Evolutionary conservation across 2,113 vertebrate genomes (phyloP).

Genomic region (Podarcis muralis): DNA sequence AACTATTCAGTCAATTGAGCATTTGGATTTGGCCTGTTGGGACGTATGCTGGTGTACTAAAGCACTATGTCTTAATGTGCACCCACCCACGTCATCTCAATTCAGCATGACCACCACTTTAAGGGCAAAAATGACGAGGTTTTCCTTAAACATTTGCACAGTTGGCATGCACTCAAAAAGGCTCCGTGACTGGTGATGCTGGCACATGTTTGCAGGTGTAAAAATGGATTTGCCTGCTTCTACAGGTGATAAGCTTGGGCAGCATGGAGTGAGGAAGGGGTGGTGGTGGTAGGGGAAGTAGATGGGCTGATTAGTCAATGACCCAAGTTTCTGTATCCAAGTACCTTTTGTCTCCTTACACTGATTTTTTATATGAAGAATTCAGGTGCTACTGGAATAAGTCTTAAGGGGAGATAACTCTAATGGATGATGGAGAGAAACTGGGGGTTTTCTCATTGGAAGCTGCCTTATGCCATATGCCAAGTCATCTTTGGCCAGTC

Average conservation of each 20-base stretch:
- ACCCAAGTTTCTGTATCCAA: not conserved
- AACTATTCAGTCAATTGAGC: not conserved
- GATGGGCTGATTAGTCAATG: not conserved
- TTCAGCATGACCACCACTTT: not conserved
- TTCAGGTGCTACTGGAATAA: not conserved
- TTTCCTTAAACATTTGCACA: not conserved
- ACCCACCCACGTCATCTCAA: not conserved
- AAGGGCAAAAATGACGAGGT: not conserved
- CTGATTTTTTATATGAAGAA: not conserved
- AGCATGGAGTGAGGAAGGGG: not conserved
- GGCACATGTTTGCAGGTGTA: not conserved
- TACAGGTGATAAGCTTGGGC: not conserved
- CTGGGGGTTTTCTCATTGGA: not conserved
- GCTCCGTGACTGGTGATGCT: not conserved
- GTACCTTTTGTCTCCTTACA: not conserved
- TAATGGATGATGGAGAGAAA: not conserved
- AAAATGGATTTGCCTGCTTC: no score
- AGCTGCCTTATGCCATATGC: not conserved
- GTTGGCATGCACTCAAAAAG: not conserved
- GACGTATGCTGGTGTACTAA: not conserved
- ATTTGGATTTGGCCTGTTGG: not conserved
- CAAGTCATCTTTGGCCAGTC: not conserved
- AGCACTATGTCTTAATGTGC: not conserved
- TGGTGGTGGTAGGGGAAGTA: not conserved
- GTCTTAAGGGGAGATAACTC: not conserved